Evolutionary conservation across 2,113 vertebrate species (phyloP), one percentile per base, ranked within the genome.

Genomic region (Maccullochella peelii): DNA sequence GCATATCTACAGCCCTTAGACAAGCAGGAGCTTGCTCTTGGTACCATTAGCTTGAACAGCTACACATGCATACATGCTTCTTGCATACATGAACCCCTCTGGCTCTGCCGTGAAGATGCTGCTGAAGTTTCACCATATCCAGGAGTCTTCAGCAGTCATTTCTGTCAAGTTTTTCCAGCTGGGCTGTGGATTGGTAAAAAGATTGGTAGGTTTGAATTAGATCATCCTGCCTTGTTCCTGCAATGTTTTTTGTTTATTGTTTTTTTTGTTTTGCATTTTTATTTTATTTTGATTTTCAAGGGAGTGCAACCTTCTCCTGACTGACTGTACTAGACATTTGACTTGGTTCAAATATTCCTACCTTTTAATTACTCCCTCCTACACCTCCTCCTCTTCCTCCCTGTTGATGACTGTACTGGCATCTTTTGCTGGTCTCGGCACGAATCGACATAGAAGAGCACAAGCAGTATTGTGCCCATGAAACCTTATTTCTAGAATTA

Each of bases 141-240:
- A 75, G 82, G 86, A 86, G 73, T 86, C 73, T 59, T 85, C 86
- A 83, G 83, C 77, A 85, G 77, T 85, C 77, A 85, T 86, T 82
- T 88, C 67, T 87, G 73, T 90, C 62, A 54, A 74, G 73, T 73
- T 66, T 59, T 83, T 85, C 77, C 82, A 80, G 74, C 83, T 73
- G 74, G 49, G 71, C 83, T 91, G 66, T 84, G 84, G 88, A 92
- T 91, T 91, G 90, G 84, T 94, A 77, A 86, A 80, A 86, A 78
- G 54, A 81, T 85, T 85, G 83, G 83, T 85, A 90, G 90, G 89
- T 94, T 92, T 94, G 78, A 94, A 96, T 95, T 96, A 96, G 95
- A 96, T 96, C 94, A 96, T 96, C 96, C 95, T 94, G 91, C 89
- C 86, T 93, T n/a, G n/a, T n/a, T n/a, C n/a, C n/a, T 89, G 93